Percentiles rank a stretch among this genome's conserved stretches.
Conservation (phyloP, 2,888 invertebrate genomes). For the Xylota sylvarum region DNA sequence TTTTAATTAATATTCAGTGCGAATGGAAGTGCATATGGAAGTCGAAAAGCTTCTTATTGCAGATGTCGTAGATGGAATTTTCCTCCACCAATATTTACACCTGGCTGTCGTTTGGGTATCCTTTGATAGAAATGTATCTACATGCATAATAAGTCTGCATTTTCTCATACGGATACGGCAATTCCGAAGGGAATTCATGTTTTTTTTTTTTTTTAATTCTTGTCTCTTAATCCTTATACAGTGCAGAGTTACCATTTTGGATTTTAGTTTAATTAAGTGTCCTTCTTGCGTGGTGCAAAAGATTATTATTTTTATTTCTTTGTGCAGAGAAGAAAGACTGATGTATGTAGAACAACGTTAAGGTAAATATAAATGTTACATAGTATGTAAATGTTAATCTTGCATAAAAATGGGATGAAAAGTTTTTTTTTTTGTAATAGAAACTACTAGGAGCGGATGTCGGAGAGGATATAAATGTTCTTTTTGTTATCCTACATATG, state of each 20-base stretch:
- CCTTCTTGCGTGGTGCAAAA: neutral
- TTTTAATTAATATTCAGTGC: neutral
- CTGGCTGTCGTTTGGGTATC: neutral
- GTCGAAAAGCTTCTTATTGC: neutral
- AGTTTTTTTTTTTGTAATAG: too few relatives aligned
- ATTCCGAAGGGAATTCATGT: neutral
- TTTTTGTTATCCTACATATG: too few relatives aligned
- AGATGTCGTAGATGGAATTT: neutral
- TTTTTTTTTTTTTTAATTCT: neutral
- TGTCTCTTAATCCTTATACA: neutral
- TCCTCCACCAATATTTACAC: neutral
- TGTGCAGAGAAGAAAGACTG: too few relatives aligned
- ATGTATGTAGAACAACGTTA: too few relatives aligned
- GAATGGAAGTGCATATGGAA: neutral
- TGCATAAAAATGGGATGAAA: too few relatives aligned
- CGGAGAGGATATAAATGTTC: too few relatives aligned
- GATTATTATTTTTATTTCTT: too few relatives aligned
- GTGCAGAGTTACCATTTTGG: neutral
- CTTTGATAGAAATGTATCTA: neutral
- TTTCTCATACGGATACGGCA: neutral
- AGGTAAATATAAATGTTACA: too few relatives aligned
- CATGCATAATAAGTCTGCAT: neutral
- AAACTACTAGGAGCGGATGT: too few relatives aligned
- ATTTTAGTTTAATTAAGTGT: neutral
- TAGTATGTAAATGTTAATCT: too few relatives aligned